Evolutionary conservation across 1,140 invertebrate species (phyloP), one percentile per base, ranked within the genome.

Genomic region (Pectinophora gossypiella): DNA sequence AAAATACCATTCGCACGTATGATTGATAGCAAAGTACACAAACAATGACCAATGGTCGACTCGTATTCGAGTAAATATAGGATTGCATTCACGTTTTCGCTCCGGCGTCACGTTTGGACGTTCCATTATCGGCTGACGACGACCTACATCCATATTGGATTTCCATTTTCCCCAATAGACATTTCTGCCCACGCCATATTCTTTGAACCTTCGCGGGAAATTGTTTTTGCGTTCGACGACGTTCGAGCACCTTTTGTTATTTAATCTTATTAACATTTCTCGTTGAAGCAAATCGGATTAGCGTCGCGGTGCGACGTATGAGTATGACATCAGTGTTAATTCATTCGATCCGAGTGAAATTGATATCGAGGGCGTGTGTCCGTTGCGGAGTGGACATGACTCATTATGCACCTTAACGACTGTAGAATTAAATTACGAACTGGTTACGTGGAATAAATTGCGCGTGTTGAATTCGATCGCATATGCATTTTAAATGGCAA

Each of bases 401-500:
- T 82, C 78, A 79, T 65, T 77, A 40, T 40, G 36, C 49, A 61
- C 42, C 52, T 57, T 64, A 68, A 66, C 59, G 49, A 48, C 32
- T 40, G 54, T 58, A 59, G 62, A 56, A 68, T 72, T 65, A 61
- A 70, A 62, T 64, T 64, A 64, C 55, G 46, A 78, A 79, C 81
- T 65, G 68, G 75, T 80, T 82, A 64, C 66, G 59, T 71, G 63
- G 59, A 66, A 62, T 69, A 70, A 81, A 79, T 81, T 76, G 69
- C 59, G 56, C 57, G 61, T 61, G 51, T 73, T 65, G 72, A 75
- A 76, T 75, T 72, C 74, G 73, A 72, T 74, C 72, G 36, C 36
- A 40, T 69, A 70, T 82, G 73, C 75, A 80, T 81, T 86, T 81
- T 78, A 83, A 86, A 81, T 83, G 78, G 66, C 73, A 80, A 65